A percentile compares a stretch with the other conserved stretches of the same genome.
phyloP scores from a whole-genome alignment of 2,888 invertebrate species.

The Hemicrepidius hirtus region DNA sequence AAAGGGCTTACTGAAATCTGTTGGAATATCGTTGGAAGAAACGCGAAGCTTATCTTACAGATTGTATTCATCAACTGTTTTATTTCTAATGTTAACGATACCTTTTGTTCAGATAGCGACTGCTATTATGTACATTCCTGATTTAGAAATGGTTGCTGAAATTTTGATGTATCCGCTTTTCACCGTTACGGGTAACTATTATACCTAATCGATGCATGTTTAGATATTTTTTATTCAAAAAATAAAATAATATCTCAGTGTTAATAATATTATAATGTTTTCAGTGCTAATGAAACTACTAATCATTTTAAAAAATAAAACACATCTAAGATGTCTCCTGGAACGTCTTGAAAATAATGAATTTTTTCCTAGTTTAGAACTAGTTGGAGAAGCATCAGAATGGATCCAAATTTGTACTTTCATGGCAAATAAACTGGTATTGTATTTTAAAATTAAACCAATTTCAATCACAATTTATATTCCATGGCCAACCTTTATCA shows the following conservation, averaged over 20 bases:
- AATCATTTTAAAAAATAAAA: background rate
- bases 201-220: background rate
- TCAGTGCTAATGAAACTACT: background rate
- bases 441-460: background rate
- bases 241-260: no score
- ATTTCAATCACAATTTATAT: no score
- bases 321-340: background rate
- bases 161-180: constrained; percentile 8
- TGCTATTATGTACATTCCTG: constrained; percentile 6
- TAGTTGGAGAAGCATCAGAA: background rate
- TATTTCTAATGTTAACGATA: constrained; percentile 11
- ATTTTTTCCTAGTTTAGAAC: background rate
- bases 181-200: constrained; percentile 14
- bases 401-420: background rate
- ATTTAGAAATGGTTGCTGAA: background rate
- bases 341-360: background rate
- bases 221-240: no score
- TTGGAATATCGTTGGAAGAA: constrained; percentile 17
- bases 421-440: constrained; percentile 3
- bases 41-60: background rate
- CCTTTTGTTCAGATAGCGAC: constrained; percentile 10
- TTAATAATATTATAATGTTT: background rate
- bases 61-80: constrained; percentile 12
- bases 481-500: no score
- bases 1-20: constrained; percentile 6